Percentiles rank a stretch among this genome's conserved stretches.
Evolutionary conservation across 1,140 invertebrate genomes (phyloP).

Genomic region (Drosophila santomea): DNA sequence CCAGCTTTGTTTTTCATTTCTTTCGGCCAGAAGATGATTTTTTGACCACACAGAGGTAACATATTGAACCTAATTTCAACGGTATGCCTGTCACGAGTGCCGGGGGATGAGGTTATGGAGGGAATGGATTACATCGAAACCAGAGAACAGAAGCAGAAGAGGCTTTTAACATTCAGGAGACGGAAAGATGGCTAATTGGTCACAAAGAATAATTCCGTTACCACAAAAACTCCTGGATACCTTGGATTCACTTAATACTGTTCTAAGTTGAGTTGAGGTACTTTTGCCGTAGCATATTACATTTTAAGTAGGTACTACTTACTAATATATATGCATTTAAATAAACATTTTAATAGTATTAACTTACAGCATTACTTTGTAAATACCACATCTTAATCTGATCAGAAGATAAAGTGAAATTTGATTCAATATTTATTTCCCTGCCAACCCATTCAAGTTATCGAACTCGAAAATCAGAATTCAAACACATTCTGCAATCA

Average conservation of each 20-base stretch:
- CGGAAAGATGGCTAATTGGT: background rate
- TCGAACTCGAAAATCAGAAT: slow-evolving; percentile 24
- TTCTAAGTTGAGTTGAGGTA: no score
- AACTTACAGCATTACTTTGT: background rate
- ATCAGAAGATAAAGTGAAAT: background rate
- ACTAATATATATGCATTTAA: background rate
- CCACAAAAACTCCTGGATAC: no score
- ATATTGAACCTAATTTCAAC: slow-evolving; percentile 20
- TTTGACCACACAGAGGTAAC: slow-evolving; percentile 4
- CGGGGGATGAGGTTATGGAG: background rate
- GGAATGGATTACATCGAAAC: background rate
- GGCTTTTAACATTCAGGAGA: background rate
- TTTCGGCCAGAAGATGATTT: slow-evolving; percentile 13
- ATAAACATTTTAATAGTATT: background rate
- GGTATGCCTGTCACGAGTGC: slow-evolving; percentile 1
- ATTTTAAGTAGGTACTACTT: background rate
- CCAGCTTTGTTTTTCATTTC: background rate
- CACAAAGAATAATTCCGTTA: no score
- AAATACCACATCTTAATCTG: background rate
- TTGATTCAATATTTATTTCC: background rate
- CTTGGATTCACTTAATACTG: no score
- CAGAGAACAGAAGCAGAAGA: background rate
- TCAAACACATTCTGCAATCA: slow-evolving; percentile 16
- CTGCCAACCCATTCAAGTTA: background rate
- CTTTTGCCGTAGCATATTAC: background rate